A percentile compares a stretch with the other conserved stretches of the same genome.
These are phyloP conservation scores for Tetragonula carbonaria DNA, from an alignment of 2,888 invertebrate species.

Conservation along the genomic window DNA sequence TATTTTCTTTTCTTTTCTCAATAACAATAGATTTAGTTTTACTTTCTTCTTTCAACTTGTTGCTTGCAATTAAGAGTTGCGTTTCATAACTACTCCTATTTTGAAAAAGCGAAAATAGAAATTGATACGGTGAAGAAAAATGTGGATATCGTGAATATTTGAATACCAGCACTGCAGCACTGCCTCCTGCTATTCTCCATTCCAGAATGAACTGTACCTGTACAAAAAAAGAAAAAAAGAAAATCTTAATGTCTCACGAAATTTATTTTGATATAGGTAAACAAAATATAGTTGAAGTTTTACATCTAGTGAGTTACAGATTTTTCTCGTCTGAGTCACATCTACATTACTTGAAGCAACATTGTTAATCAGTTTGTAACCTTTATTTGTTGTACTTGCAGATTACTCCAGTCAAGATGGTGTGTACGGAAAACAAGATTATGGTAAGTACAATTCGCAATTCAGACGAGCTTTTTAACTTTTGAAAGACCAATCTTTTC, in stretches of 20 bases:
- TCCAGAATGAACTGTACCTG: constrained; percentile 35
- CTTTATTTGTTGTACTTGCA: constrained; percentile 66
- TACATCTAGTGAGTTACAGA: constrained; percentile 40
- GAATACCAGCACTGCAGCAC: constrained; percentile 70
- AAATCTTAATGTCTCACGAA: neutral
- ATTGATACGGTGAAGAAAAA: constrained; percentile 19
- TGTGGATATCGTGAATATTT: constrained; percentile 25
- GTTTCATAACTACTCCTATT: constrained; percentile 17
- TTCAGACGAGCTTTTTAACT: constrained; percentile 51
- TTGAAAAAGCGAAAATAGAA: neutral
- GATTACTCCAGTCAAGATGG: constrained; percentile 82
- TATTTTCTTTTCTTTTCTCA: neutral
- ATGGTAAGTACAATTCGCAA: constrained; percentile 81
- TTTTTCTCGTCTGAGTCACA: constrained; percentile 71
- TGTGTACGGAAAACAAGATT: constrained; percentile 82
- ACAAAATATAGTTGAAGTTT: neutral
- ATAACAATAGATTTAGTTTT: neutral
- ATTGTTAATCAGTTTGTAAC: constrained; percentile 12
- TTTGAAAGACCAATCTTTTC: constrained; percentile 17
- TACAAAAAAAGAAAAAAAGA: neutral
- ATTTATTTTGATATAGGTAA: constrained; percentile 20
- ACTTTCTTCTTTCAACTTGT: neutral
- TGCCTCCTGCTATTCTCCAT: constrained; percentile 73
- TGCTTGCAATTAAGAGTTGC: constrained; percentile 27
- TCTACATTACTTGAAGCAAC: neutral